These are phyloP conservation scores for Synergus umbraculus DNA, from an alignment of 2,888 invertebrate species.

Conservation along the genomic window DNA sequence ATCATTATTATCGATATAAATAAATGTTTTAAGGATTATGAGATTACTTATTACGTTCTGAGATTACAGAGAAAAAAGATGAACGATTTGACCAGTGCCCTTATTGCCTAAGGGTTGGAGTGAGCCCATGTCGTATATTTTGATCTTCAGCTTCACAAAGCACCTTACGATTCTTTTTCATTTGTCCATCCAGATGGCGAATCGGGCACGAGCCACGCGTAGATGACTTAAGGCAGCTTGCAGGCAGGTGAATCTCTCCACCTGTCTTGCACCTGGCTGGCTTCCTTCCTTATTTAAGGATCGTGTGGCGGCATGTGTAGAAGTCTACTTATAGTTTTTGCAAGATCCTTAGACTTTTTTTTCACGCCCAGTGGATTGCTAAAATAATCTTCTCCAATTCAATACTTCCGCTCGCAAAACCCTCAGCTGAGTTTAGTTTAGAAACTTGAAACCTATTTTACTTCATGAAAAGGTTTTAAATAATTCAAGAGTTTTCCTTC, in stretches of 20 bases:
- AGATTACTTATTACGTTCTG: background rate
- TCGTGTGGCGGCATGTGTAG: constrained; percentile 51
- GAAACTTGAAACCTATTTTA: too few relatives aligned
- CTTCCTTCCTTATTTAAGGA: constrained; percentile 44
- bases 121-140: constrained; percentile 42
- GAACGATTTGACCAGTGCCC: constrained; percentile 48
- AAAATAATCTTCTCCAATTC: background rate
- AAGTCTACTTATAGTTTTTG: constrained; percentile 7
- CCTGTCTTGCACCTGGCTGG: constrained; percentile 73
- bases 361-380: background rate
- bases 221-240: constrained; percentile 68
- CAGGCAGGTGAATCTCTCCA: constrained; percentile 72
- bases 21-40: background rate
- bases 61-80: background rate
- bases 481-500: too few relatives aligned
- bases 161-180: constrained; percentile 50
- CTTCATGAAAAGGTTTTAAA: too few relatives aligned
- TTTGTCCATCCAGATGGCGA: constrained; percentile 67
- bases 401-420: background rate
- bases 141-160: constrained; percentile 33
- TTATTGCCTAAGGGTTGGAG: constrained; percentile 31
- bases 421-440: too few relatives aligned
- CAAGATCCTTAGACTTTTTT: constrained; percentile 9
- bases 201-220: constrained; percentile 62
- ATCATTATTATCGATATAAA: background rate